Base-by-base conservation (phyloP, 1,140 invertebrate genomes). In the Bombus turneri region DNA sequence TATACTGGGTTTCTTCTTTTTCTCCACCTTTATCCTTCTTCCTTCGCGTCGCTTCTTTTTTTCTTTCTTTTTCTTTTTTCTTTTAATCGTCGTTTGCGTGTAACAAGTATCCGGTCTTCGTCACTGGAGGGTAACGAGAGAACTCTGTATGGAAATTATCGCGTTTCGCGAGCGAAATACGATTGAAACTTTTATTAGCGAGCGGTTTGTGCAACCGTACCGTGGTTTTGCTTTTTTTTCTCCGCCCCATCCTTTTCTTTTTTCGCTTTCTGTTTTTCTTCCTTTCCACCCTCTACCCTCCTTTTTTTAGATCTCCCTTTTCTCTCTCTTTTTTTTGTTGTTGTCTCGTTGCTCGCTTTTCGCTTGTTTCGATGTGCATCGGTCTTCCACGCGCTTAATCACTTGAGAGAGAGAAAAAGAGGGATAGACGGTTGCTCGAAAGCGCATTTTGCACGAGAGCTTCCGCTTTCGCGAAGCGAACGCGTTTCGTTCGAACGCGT, bases 291-390 rank as follows among this genome's bases (percentile, higher is more conserved):
- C 81, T 86, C 25, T 6, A n/a, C 18, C 47, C 18, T 53, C 18
- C 47, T 53, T 53, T 53, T 47, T 53, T 53, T 53, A 53, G 47
- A 6, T 53, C 18, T 53, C 47, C 18, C 47, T 53, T 59, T 10
- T 59, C 57, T 31, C 62, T 64, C 62, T 59, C 57, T 28, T 9
- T 28, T 28, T n/a, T 57, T 59, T 28, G 4, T 28, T 59, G 28
- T n/a, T 62, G 47, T n/a, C 18, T 47, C 34, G 41, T 6, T 31
- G 9, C 79, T 25, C 47, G 37, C 74, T 74, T 71, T 83, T 59
- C 25, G 86, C 53, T 37, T 79, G 69, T n/a, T n/a, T 28, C 59
- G 59, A 62, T 62, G 59, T n/a, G 59, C 59, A 62, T n/a, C 59
- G 59, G 59, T n/a, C 59, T 62, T n/a, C 12, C 59, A n/a, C 59